Conservation (phyloP, 2,113 vertebrate genomes). For the Rhinolophus ferrumequinum region DNA sequence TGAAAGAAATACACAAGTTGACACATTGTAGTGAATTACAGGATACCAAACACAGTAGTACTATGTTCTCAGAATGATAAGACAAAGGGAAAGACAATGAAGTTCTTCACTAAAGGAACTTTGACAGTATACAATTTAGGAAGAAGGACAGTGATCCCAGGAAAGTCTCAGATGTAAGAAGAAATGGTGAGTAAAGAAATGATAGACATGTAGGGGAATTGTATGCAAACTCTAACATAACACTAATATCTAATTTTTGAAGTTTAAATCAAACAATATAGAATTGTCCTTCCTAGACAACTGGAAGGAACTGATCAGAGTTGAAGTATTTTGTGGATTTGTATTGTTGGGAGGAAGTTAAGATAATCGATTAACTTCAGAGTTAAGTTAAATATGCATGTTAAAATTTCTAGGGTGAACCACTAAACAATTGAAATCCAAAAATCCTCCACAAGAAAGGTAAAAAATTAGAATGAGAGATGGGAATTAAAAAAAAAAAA, state of each 20-base stretch:
- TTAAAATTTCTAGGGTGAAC: constrained; percentile 27
- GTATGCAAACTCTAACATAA: background rate
- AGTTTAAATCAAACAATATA: background rate
- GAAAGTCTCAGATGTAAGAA: background rate
- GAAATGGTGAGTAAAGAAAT: background rate
- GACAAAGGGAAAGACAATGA: background rate
- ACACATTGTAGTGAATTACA: background rate
- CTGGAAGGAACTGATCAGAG: background rate
- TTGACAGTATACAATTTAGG: background rate
- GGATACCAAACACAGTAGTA: background rate
- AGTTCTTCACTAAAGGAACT: background rate
- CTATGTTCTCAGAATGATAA: background rate
- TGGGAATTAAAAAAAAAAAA: too few species aligned
- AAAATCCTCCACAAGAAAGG: background rate
- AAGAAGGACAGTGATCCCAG: background rate
- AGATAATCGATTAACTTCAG: background rate
- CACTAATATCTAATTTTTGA: background rate
- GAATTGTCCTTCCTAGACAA: background rate
- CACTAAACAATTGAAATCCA: background rate
- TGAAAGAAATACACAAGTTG: background rate
- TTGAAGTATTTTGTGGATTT: background rate
- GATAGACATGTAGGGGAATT: background rate
- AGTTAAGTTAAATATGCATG: background rate
- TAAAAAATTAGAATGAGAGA: background rate
- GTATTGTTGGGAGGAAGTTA: background rate